Evolutionary conservation across 1,140 invertebrate species (phyloP), one percentile per base, ranked within the genome.

Genomic region (Acromyrmex echinatior): DNA sequence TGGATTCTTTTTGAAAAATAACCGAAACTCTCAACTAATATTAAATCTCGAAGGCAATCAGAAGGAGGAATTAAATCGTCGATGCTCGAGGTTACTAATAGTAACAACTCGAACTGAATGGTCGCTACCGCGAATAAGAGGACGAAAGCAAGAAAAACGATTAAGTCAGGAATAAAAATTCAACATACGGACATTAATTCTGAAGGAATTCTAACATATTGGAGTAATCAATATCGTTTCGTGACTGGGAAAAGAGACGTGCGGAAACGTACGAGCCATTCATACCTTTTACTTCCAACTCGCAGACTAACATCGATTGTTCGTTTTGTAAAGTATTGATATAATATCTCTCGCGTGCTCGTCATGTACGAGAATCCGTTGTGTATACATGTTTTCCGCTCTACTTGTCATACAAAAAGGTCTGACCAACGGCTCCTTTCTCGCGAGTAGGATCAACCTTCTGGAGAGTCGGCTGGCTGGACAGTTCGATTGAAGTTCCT

Each of bases 1-100:
- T 53, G 39, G 70, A 71, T 79, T 84, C 35, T 39, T 51, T 45
- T 51, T 35, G 65, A 87, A 88, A 88, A 91, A 73, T 63, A 81
- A 56, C 77, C 65, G n/a, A 39, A n/a, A 58, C 35, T 25, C 71
- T 79, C 88, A 91, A 92, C 86, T 92, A 90, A 90, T 89, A 88
- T 88, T 82, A 82, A 90, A 91, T 89, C 89, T 90, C 88, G 81
- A 87, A 92, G 87, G 74, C 87, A 85, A 39, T 68, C 71, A 78
- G 88, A 92, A 21, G 78, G 88, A 92, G n/a, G 21, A 92, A 92
- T 92, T 92, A 88, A 87, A 92, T 93, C 92, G 82, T 74, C 60
- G 74, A 78, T 45, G 73, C 79, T 16, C 12, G 79, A 79, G 62
- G 53, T 25, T 25, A 56, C 28, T 82, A 78, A 66, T 79, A 76